Evolutionary conservation across 2,888 invertebrate genomes (phyloP).

Genomic region (Epirrita christyi): DNA sequence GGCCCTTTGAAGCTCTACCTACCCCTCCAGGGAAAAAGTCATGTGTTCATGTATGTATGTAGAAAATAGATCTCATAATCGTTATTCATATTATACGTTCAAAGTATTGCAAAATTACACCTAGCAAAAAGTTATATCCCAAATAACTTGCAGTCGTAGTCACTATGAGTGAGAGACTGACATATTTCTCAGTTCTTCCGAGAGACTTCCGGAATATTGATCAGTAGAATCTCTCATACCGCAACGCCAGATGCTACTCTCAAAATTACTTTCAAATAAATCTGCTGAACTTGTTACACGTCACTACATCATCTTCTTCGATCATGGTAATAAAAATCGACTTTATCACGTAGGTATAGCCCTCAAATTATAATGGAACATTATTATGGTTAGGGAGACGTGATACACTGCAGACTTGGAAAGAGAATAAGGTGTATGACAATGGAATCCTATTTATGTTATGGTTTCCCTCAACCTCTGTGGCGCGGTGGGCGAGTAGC

Average conservation of each 20-base stretch:
- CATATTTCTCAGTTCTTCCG: constrained; percentile 79
- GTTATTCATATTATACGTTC: no score
- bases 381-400: not conserved
- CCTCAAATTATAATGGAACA: constrained; percentile 12
- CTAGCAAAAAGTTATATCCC: constrained; percentile 44
- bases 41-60: no score
- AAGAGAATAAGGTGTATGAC: constrained; percentile 19
- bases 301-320: constrained; percentile 24
- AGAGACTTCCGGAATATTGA: constrained; percentile 80
- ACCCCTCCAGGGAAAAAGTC: no score
- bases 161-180: constrained; percentile 76
- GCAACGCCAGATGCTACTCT: constrained; percentile 79
- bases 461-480: no score
- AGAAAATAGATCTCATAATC: no score
- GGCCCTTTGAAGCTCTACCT: no score
- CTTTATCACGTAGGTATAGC: constrained; percentile 15
- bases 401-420: constrained; percentile 12
- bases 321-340: constrained; percentile 13
- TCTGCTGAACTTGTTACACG: constrained; percentile 67
- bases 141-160: constrained; percentile 65
- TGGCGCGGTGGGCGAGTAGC: no score
- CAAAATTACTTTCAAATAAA: constrained; percentile 83
- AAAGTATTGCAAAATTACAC: not conserved
- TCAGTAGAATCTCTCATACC: constrained; percentile 79
- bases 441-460: not conserved